phyloP scores from a whole-genome alignment of 1,140 invertebrate species.

The Zaprionus ghesquierei region DNA sequence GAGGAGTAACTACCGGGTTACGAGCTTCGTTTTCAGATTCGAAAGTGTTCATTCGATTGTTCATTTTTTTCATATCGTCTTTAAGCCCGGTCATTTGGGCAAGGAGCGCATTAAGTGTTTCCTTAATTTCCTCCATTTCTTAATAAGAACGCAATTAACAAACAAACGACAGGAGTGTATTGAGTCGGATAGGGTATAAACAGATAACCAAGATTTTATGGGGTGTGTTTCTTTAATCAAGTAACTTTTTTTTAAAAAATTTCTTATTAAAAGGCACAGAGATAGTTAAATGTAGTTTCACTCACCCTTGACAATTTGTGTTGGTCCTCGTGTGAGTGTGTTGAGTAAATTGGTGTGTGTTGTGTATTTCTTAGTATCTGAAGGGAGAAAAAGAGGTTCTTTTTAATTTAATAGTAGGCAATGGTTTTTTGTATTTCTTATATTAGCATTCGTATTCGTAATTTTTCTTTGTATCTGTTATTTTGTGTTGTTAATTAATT shows the following conservation, averaged over 20 bases:
- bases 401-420: neutral
- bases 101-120: neutral
- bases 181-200: neutral
- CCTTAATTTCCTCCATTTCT: neutral
- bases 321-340: neutral
- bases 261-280: neutral
- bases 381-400: neutral
- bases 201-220: neutral
- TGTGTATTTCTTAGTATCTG: neutral
- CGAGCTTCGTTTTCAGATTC: neutral
- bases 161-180: neutral
- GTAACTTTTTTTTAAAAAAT: neutral
- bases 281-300: neutral
- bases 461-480: neutral
- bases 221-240: neutral
- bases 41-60: neutral
- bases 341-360: neutral
- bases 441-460: too few species aligned
- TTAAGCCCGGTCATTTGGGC: neutral
- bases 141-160: neutral
- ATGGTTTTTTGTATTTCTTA: too few species aligned
- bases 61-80: neutral
- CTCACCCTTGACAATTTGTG: neutral
- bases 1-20: neutral
- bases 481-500: too few species aligned